Conservation (phyloP, 2,888 invertebrate genomes). For the Acanthococcus lagerstroemiae region DNA sequence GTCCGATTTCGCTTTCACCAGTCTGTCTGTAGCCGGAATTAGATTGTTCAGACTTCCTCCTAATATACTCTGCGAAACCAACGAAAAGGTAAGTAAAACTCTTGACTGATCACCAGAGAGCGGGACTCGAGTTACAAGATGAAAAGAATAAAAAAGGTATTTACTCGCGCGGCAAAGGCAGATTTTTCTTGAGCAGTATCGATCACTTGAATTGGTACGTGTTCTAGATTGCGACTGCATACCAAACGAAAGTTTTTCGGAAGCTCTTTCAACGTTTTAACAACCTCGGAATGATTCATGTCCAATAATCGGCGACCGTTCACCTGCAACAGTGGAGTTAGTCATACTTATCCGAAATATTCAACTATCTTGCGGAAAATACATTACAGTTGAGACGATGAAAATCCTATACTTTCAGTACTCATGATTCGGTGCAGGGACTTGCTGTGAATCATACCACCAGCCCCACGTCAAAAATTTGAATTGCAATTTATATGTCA, state of each 20-base stretch:
- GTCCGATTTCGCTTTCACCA: constrained; percentile 89
- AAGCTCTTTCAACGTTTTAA: constrained; percentile 81
- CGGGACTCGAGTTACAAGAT: too few species aligned
- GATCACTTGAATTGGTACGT: constrained; percentile 52
- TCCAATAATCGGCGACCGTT: constrained; percentile 82
- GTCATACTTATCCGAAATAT: too few species aligned
- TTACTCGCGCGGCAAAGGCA: constrained; percentile 63
- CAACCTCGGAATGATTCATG: constrained; percentile 89
- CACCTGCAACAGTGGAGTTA: constrained; percentile 67
- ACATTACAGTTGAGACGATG: too few species aligned
- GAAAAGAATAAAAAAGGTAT: constrained; percentile 37
- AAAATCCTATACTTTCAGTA: too few species aligned
- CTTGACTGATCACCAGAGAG: too few species aligned
- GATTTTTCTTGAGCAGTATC: constrained; percentile 68
- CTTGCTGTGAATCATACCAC: too few species aligned
- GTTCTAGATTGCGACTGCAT: constrained; percentile 54
- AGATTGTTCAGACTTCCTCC: constrained; percentile 79
- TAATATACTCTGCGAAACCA: constrained; percentile 54
- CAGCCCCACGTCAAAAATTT: too few species aligned
- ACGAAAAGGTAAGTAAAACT: background rate
- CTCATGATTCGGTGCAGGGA: too few species aligned
- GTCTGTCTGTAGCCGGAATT: constrained; percentile 59
- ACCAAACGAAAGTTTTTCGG: constrained; percentile 85
- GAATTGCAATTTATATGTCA: too few species aligned
- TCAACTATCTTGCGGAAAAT: too few species aligned